Evolutionary conservation across 1,140 invertebrate genomes (phyloP).

Genomic region (Drosophila bocki): DNA sequence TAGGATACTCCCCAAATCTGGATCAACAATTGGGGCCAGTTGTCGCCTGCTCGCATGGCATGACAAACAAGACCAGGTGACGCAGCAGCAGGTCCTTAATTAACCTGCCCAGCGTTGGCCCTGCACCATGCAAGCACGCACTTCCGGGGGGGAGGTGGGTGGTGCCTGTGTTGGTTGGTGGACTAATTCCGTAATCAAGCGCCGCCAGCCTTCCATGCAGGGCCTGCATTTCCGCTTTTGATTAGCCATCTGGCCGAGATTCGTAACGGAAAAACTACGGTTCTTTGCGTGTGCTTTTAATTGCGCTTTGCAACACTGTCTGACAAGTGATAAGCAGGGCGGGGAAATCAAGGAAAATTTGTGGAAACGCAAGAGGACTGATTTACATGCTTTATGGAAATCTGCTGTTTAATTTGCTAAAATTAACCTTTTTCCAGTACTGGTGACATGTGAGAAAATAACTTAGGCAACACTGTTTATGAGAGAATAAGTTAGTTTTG

Average conservation of each 20-base stretch:
- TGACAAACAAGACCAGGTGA: slow-evolving; percentile 5
- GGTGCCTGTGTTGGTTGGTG: neutral
- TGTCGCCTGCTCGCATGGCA: slow-evolving; percentile 1
- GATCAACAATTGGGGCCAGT: slow-evolving; percentile 1
- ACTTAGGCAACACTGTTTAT: neutral
- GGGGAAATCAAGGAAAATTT: slow-evolving; percentile 7
- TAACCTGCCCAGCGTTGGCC: slow-evolving; percentile 26
- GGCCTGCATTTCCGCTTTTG: slow-evolving; percentile 13
- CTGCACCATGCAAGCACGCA: slow-evolving; percentile 36
- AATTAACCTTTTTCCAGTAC: neutral
- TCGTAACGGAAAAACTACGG: neutral
- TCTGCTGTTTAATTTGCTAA: neutral
- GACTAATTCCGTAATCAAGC: slow-evolving; percentile 40
- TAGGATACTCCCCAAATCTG: neutral
- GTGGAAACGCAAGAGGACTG: neutral
- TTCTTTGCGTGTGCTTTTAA: slow-evolving; percentile 22
- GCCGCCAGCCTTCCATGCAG: slow-evolving; percentile 9
- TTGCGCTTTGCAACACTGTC: slow-evolving; percentile 27
- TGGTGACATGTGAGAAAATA: neutral
- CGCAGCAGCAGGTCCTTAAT: slow-evolving; percentile 13
- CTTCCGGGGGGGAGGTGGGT: slow-evolving; percentile 6
- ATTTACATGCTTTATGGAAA: neutral
- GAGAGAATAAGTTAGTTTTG: neutral
- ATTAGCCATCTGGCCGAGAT: slow-evolving; percentile 17
- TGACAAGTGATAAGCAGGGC: neutral